Conservation (phyloP, 2,797 vertebrate genomes). For the Leucoraja ocellata region DNA sequence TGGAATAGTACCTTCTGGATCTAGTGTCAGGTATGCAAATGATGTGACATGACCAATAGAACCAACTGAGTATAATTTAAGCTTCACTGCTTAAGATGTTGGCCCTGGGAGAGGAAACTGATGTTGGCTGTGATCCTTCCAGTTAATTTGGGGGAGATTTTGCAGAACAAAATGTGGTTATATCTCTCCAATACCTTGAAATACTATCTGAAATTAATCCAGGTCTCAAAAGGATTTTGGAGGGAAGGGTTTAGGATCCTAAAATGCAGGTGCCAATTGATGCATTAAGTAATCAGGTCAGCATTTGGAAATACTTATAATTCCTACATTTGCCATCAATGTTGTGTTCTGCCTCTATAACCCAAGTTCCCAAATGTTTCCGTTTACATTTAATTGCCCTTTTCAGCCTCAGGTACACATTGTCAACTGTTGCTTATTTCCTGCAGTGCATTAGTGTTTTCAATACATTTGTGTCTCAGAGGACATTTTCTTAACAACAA, state of each 20-base stretch:
- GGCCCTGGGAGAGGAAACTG: no score
- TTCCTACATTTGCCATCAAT: not conserved
- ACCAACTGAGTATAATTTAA: no score
- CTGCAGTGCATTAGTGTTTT: not conserved
- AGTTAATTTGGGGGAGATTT: no score
- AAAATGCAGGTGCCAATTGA: not conserved
- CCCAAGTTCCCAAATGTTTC: not conserved
- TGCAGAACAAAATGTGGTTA: no score
- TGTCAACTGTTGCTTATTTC: not conserved
- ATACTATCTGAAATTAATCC: no score
- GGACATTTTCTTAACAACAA: not conserved
- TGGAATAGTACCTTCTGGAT: no score
- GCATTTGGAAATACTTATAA: not conserved
- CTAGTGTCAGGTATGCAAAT: no score
- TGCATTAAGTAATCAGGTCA: not conserved
- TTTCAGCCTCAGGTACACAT: not conserved
- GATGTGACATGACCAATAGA: no score
- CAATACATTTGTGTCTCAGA: not conserved
- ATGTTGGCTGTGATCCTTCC: no score
- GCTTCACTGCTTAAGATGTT: no score
- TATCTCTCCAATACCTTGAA: no score
- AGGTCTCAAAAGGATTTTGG: no score
- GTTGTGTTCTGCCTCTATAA: not conserved
- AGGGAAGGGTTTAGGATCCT: not conserved
- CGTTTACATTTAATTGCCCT: not conserved